Conservation (phyloP, 2,797 vertebrate species). For the Pterois miles region DNA sequence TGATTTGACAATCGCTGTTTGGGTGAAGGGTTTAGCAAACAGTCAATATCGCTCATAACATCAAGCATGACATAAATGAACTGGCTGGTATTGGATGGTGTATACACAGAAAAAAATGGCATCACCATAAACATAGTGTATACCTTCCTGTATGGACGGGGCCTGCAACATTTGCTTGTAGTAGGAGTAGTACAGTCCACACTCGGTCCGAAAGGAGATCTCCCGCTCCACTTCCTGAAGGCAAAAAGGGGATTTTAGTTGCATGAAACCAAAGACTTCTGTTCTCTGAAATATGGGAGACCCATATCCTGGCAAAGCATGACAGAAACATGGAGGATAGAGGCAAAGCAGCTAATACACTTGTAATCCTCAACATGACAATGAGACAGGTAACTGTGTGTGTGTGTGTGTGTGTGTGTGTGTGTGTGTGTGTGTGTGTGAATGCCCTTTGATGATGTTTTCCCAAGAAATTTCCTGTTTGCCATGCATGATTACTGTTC, state of each 20-base stretch:
- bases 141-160: conserved; percentile 93
- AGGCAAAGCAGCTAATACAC: conserved; percentile 39
- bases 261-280: conserved; percentile 13
- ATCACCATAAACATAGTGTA: not conserved
- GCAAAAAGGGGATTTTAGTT: conserved; percentile 22
- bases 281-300: conserved; percentile 56
- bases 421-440: conserved; percentile 13
- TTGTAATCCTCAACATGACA: conserved; percentile 42
- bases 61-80: not conserved
- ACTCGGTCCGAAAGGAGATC: conserved; percentile 98
- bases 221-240: conserved; percentile 97
- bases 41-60: not conserved
- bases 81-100: not conserved
- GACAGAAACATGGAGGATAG: conserved; percentile 43
- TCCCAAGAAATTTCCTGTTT: conserved; percentile 47
- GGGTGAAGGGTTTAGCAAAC: not conserved
- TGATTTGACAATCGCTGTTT: not conserved
- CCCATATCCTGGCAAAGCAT: conserved; percentile 60
- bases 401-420: conserved; percentile 4
- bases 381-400: conserved; percentile 36
- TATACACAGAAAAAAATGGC: not conserved
- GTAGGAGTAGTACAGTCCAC: conserved; percentile 98
- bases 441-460: not conserved
- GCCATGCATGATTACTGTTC: conserved; percentile 46
- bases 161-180: conserved; percentile 97